A percentile compares a stretch with the other conserved stretches of the same genome.
These are phyloP conservation scores for Entomobrya multifasciata DNA, from an alignment of 2,888 invertebrate genomes.

Conservation along the genomic window DNA sequence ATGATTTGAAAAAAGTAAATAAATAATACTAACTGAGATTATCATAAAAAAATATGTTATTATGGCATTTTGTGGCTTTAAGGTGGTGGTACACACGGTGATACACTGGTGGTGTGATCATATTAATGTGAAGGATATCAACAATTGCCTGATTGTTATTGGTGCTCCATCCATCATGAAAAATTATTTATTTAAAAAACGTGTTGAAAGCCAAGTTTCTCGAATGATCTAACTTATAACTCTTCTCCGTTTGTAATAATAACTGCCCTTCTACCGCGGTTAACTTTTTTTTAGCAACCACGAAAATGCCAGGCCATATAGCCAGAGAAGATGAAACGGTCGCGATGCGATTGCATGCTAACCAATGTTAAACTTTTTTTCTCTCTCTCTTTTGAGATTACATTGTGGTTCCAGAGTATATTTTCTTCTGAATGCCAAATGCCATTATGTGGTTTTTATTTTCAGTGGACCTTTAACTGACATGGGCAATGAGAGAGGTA, in stretches of 20 bases:
- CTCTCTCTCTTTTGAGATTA: slow-evolving; percentile 43
- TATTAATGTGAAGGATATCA: background rate
- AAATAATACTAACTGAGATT: slow-evolving; percentile 24
- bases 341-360: no score
- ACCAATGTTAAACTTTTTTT: background rate
- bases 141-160: slow-evolving; percentile 38
- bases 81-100: no score
- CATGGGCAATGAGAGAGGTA: no score
- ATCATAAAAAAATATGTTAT: slow-evolving; percentile 5
- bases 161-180: slow-evolving; percentile 1
- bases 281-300: slow-evolving; percentile 28
- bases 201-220: slow-evolving; percentile 39
- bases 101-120: background rate
- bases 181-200: slow-evolving; percentile 32
- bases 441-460: slow-evolving; percentile 67
- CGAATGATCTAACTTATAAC: slow-evolving; percentile 2
- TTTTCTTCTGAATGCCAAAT: slow-evolving; percentile 55
- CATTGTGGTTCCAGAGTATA: slow-evolving; percentile 70
- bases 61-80: no score
- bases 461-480: slow-evolving; percentile 50
- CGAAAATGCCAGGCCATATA: slow-evolving; percentile 55
- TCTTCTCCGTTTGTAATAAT: background rate
- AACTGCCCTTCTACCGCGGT: slow-evolving; percentile 12
- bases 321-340: slow-evolving; percentile 33
- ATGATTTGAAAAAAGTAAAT: slow-evolving; percentile 33